Evolutionary conservation across 2,113 vertebrate genomes (phyloP), one percentile per base, ranked within the genome.

Genomic region (Bungarus multicinctus): DNA sequence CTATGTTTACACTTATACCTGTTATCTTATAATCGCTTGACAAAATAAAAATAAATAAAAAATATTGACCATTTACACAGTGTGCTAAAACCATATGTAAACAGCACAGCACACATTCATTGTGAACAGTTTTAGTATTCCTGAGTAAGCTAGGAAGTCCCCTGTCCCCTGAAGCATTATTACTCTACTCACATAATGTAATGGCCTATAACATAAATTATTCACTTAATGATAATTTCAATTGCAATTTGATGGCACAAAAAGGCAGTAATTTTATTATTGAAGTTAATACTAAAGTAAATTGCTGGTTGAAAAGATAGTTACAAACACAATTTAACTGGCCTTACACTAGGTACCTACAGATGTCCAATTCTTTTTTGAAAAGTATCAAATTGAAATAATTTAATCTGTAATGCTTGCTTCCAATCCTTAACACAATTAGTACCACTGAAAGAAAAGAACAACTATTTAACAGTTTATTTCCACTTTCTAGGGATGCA

Each of bases 341-440:
- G 54, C 34, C 47, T 74, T 85, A 85, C 18, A 43, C 12, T 53
- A 74, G 39, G 23, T 54, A 27, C 43, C 69, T 94, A 55, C 91
- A 90, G 91, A 94, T 91, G 89, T 34, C 91, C 69, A 92, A 90
- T 81, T 92, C 95, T 93, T 92, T 89, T 92, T 85, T 50, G 88
- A 95, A 87, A 94, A 94, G 95, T 95, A 94, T 5, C 85, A 1
- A 11, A 60, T 60, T 60, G 25, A 60, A 92, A 92, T 90, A 95
- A 95, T 92, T 95, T 95, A 95, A 87, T 94, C 93, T 96, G 93
- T 91, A 96, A 94, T 64, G 91, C 90, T 94, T 94, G 94, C 94
- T 95, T 95, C 92, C 94, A 89, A 4, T 91, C 91, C 85, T 95
- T 96, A 97, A 95, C 89, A 27, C 93, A 92, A 93, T 96, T 97